Evolutionary conservation across 2,888 invertebrate genomes (phyloP).

Genomic region (Synanthedon myopaeformis): DNA sequence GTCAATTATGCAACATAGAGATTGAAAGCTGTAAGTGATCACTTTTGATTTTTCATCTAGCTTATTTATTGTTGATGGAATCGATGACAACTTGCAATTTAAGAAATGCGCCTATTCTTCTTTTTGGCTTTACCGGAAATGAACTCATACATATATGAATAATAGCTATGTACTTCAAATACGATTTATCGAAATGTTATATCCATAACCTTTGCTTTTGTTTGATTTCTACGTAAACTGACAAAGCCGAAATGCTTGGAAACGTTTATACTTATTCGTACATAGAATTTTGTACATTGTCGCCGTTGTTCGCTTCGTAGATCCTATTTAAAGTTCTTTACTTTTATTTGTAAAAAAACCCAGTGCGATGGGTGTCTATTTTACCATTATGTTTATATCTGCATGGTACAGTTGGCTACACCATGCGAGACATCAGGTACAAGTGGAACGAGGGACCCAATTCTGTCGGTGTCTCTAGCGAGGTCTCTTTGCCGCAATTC

Average conservation of each 20-base stretch:
- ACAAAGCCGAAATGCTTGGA: conserved; percentile 6
- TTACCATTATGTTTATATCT: conserved; percentile 52
- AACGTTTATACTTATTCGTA: conserved; percentile 6
- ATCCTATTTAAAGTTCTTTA: background rate
- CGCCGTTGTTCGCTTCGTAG: background rate
- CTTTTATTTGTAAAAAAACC: conserved; percentile 42
- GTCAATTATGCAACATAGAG: conserved; percentile 93
- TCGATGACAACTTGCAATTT: background rate
- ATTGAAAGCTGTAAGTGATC: conserved; percentile 95
- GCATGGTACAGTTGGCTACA: conserved; percentile 91
- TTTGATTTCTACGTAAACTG: conserved; percentile 3
- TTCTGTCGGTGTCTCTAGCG: conserved; percentile 95
- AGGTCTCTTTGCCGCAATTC: conserved; percentile 97
- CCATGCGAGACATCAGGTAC: conserved; percentile 97
- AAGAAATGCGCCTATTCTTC: background rate
- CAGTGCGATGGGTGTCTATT: conserved; percentile 68
- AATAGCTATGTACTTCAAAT: background rate
- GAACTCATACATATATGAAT: conserved; percentile 1
- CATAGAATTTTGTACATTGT: conserved; percentile 2
- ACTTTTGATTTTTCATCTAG: background rate
- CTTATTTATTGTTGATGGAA: background rate
- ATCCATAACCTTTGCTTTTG: conserved; percentile 8
- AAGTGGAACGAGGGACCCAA: conserved; percentile 96
- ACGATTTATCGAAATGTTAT: conserved; percentile 5
- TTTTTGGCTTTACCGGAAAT: conserved; percentile 1